A percentile compares a stretch with the other conserved stretches of the same genome.
Conservation (phyloP, 1,140 invertebrate species). For the Temnothorax curvispinosus region DNA sequence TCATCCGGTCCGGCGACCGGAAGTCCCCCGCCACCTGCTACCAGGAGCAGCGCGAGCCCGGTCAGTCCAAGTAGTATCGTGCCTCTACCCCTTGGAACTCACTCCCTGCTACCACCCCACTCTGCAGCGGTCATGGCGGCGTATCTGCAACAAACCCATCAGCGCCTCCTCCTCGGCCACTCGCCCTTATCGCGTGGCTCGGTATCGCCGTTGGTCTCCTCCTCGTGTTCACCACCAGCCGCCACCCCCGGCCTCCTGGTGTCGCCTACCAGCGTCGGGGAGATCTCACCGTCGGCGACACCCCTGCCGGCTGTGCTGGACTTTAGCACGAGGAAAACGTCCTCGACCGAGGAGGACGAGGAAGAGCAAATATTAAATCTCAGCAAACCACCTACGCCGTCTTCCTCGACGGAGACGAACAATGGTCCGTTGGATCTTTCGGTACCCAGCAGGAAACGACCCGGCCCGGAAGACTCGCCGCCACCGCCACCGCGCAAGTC, state of each 20-base stretch:
- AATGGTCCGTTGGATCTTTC: constrained; percentile 93
- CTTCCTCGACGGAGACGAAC: constrained; percentile 86
- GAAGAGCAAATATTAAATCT: constrained; percentile 89
- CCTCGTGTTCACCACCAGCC: constrained; percentile 87
- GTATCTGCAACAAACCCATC: constrained; percentile 90
- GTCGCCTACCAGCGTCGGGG: constrained; percentile 78
- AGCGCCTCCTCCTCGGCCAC: constrained; percentile 90
- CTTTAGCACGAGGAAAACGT: constrained; percentile 90
- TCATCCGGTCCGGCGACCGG: constrained; percentile 86
- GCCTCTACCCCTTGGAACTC: constrained; percentile 82
- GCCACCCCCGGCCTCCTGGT: constrained; percentile 83
- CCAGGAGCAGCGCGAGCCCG: constrained; percentile 85
- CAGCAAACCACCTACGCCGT: constrained; percentile 87
- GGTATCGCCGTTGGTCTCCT: constrained; percentile 88
- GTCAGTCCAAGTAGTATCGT: constrained; percentile 84
- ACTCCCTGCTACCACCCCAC: constrained; percentile 89
- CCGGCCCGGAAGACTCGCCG: constrained; percentile 88
- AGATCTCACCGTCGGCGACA: constrained; percentile 82
- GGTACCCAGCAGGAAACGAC: constrained; percentile 90
- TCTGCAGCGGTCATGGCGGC: constrained; percentile 91
- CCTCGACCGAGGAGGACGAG: constrained; percentile 86
- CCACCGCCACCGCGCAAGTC: constrained; percentile 89
- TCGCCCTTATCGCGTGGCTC: constrained; percentile 89
- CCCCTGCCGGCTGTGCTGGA: constrained; percentile 89
- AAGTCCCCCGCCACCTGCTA: constrained; percentile 88